Percentiles rank a stretch among this genome's conserved stretches.
These are phyloP conservation scores for Lasaia peninsularis DNA, from an alignment of 1,140 invertebrate genomes.

Conservation along the genomic window DNA sequence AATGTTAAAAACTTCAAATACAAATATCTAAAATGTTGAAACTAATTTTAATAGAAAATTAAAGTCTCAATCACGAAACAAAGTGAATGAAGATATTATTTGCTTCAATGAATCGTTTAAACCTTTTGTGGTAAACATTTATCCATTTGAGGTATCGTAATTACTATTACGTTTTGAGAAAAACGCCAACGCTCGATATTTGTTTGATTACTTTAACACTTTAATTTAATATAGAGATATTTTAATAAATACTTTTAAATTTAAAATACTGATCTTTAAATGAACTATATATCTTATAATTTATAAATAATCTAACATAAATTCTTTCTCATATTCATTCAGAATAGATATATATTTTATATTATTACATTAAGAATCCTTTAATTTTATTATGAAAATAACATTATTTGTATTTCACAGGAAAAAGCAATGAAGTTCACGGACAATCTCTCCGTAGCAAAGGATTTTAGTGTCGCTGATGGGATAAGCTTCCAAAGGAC, in stretches of 20 bases:
- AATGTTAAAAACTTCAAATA: too few species aligned
- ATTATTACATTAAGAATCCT: not conserved
- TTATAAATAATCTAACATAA: too few species aligned
- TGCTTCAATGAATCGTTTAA: slow-evolving; percentile 3
- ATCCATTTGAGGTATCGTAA: not conserved
- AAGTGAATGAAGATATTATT: not conserved
- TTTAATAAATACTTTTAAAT: too few species aligned
- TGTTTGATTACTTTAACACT: too few species aligned
- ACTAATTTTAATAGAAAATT: not conserved
- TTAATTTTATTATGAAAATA: not conserved
- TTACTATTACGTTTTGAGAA: not conserved
- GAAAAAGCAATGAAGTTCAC: slow-evolving; percentile 70
- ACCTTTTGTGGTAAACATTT: not conserved
- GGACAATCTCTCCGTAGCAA: slow-evolving; percentile 58
- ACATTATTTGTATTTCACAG: slow-evolving; percentile 41
- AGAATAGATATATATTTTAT: not conserved
- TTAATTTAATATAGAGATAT: too few species aligned
- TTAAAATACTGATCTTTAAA: too few species aligned
- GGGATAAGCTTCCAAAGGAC: slow-evolving; percentile 57
- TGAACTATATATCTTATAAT: too few species aligned
- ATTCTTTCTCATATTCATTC: too few species aligned
- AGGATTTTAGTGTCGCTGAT: slow-evolving; percentile 53
- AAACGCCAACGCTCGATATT: not conserved
- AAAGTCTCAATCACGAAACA: not conserved
- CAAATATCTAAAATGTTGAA: not conserved